Evolutionary conservation across 2,888 invertebrate species (phyloP), one percentile per base, ranked within the genome.

Genomic region (Phortica okadai): DNA sequence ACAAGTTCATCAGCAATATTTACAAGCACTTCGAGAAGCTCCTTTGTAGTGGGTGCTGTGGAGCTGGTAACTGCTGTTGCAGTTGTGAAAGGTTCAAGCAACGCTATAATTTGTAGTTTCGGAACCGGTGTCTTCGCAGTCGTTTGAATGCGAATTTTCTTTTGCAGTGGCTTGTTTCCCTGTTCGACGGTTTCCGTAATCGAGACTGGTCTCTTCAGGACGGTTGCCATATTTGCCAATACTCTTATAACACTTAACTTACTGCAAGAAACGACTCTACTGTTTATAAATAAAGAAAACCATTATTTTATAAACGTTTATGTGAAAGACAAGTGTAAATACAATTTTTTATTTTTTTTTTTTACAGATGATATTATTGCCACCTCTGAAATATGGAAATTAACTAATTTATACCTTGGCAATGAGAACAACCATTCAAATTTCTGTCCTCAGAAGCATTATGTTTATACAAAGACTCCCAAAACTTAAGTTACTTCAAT

Each of bases 1-100:
- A 79, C 77, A 11, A 90, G 83, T 76, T 90, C 90, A 62, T 90
- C 90, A 0, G 90, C 88, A 59, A 90, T 90, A 77, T 90, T 90
- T 0, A 90, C 90, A 6, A 90, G 78, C 3, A 89, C 80, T 25
- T 90, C 90, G 0, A 90, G 84, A 2, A 90, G 79, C 5, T 90
- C 90, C 70, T 87, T 88, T 50, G 70, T 64, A 50, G 56, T 44
- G 6, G 54, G 8, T 3, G 16, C 45, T 42, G 16, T n/a, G 42
- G 56, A 41, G 16, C 73, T 62, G 44, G 21, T 69, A 5, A 33
- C 42, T 8, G 33, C 11, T 16, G 70, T 76, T 25, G 21, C 62
- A 42, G n/a, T 42, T 10, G 76, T 16, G 67, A 82, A 87, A 0
- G 78, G 78, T 59, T 88, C 88, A 8, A 90, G 80, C 8, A 88